phyloP scores from a whole-genome alignment of 1,140 invertebrate species.

The Globodera rostochiensis region DNA sequence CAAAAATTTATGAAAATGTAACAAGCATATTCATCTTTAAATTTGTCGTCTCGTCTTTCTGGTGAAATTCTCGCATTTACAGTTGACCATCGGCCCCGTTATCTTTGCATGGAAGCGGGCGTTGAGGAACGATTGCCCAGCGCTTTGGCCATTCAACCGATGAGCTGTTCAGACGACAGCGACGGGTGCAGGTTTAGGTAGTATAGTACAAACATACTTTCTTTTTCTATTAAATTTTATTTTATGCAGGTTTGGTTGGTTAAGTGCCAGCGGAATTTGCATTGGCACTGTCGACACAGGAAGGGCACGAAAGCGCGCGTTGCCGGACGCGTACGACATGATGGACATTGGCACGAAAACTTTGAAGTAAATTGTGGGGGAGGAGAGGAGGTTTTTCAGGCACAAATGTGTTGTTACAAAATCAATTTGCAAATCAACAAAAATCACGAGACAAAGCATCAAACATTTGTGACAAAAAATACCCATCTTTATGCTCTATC shows the following conservation, averaged over 20 bases:
- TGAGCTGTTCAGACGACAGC: slow-evolving; percentile 17
- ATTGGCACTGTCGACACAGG: slow-evolving; percentile 35
- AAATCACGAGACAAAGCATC: no score
- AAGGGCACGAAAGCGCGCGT: slow-evolving; percentile 1
- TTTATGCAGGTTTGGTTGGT: slow-evolving; percentile 33
- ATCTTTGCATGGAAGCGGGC: slow-evolving; percentile 27
- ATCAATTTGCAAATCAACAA: no score
- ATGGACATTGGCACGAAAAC: slow-evolving; percentile 12
- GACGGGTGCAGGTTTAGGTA: not conserved
- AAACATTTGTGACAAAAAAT: no score
- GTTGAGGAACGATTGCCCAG: slow-evolving; percentile 32
- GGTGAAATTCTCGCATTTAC: slow-evolving; percentile 18
- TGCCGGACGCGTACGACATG: slow-evolving; percentile 40
- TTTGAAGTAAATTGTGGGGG: not conserved
- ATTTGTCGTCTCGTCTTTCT: not conserved
- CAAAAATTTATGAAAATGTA: no score
- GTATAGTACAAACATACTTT: not conserved
- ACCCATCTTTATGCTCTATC: no score
- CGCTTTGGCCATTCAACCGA: slow-evolving; percentile 25
- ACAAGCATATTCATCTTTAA: no score
- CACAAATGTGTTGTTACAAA: no score
- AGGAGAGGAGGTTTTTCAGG: no score
- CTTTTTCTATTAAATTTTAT: not conserved
- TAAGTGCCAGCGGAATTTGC: slow-evolving; percentile 34
- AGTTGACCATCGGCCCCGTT: slow-evolving; percentile 26